Base-by-base conservation (phyloP, 1,140 invertebrate species). In the Trichonephila clavata region DNA sequence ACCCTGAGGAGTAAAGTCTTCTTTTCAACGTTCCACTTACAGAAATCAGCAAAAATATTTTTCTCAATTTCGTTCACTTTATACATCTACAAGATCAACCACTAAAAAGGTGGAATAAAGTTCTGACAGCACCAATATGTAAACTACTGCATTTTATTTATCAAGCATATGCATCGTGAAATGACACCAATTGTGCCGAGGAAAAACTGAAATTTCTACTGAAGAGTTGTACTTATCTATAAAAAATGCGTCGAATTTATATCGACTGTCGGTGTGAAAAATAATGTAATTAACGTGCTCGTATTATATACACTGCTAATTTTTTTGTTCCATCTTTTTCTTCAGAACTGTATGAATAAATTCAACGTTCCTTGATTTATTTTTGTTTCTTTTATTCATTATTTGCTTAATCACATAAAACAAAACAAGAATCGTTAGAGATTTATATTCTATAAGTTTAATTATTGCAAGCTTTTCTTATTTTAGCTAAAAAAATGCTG, bases 311-410 rank as follows among this genome's bases (percentile, higher is more conserved):
- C 59, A 92, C 32, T 57, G 57, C 92, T 87, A 81, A 71, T 18
- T 14, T 87, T n/a, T 83, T 92, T 88, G 32, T 80, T 57, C 57
- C 77, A 93, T 77, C 61, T 86, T 93, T 50, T 87, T 80, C 61
- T 93, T 87, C 43, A 92, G 61, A 86, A 84, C 21, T 92, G 91
- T 92, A 92, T 92, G 91, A 86, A 61, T 39, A 92, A 71, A 57
- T 81, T 81, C 27, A 71, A 86, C 27, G 63, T 92, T 86, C 60
- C 81, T 86, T 86, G 81, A 71, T 84, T 63, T 90, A 24, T 81
- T 39, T 92, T 50, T 39, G 32, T 50, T 63, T 92, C 77, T 63
- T 8, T 91, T 84, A 84, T 16, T 83, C 63, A 13, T 50, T 13
- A 50, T 50, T 50, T 50, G 7, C 7, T 13, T 50, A 10, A 13